phyloP scores from a whole-genome alignment of 2,888 invertebrate species.

The Coremacera marginata region DNA sequence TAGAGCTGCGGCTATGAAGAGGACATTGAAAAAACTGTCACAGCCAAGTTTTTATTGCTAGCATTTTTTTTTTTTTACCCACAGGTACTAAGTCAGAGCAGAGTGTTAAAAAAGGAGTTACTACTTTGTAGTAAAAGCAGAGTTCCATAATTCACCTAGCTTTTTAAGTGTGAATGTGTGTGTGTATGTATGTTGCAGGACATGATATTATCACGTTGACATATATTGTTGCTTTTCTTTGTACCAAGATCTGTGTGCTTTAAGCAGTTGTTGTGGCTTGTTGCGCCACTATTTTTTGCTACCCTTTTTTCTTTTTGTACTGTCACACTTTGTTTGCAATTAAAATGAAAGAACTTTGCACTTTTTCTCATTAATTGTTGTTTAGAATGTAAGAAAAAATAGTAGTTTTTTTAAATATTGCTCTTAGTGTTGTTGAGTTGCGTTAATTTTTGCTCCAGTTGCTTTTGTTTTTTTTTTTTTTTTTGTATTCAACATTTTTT shows the following conservation, averaged over 20 bases:
- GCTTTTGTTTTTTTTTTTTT: too few species aligned
- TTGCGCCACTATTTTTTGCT: constrained; percentile 8
- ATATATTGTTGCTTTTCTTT: constrained; percentile 1
- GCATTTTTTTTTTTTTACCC: not conserved
- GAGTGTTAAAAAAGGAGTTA: too few species aligned
- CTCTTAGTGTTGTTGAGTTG: not conserved
- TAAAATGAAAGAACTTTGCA: constrained; percentile 34
- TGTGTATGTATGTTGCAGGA: constrained; percentile 11
- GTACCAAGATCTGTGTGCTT: not conserved
- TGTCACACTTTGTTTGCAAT: not conserved
- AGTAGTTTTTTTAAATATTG: not conserved
- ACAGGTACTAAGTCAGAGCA: not conserved
- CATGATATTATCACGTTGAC: constrained; percentile 37
- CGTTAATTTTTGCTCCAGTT: not conserved
- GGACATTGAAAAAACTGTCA: constrained; percentile 48
- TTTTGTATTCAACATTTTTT: too few species aligned
- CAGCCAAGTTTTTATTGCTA: constrained; percentile 43
- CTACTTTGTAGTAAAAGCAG: too few species aligned
- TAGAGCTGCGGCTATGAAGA: constrained; percentile 48
- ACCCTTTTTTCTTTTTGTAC: not conserved
- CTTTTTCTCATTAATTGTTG: constrained; percentile 11
- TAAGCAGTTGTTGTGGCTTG: not conserved
- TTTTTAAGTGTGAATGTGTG: not conserved
- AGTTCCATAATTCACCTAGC: too few species aligned
- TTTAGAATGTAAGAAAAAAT: constrained; percentile 6